phyloP scores from a whole-genome alignment of 2,113 vertebrate genomes.

The Spea bombifrons region DNA sequence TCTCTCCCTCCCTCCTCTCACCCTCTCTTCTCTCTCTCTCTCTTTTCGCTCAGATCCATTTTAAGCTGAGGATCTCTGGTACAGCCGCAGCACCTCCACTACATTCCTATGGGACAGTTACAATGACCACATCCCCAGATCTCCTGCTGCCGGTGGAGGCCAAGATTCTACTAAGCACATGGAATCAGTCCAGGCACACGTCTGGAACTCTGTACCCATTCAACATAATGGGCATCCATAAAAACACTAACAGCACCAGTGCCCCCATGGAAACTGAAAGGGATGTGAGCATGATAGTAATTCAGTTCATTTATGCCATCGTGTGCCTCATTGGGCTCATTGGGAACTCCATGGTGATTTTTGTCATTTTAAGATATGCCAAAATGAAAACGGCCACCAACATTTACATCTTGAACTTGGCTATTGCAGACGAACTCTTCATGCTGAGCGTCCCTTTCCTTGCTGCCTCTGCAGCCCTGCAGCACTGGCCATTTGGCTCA shows the following conservation, averaged over 20 bases:
- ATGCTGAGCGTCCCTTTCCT: constrained; percentile 78
- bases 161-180: constrained; percentile 47
- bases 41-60: constrained; percentile 9
- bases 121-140: constrained; percentile 51
- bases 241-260: constrained; percentile 52
- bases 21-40: constrained; percentile 1
- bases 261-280: accelerated
- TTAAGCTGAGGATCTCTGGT: constrained; percentile 23
- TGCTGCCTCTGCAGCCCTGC: constrained; percentile 70
- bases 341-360: constrained; percentile 78
- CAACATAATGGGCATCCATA: constrained; percentile 22
- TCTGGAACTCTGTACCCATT: constrained; percentile 41
- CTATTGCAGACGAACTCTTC: constrained; percentile 76
- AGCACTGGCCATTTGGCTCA: constrained; percentile 76
- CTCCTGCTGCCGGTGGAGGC: constrained; percentile 33
- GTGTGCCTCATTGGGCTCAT: constrained; percentile 72
- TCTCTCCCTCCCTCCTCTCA: constrained; percentile 29
- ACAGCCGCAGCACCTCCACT: constrained; percentile 9
- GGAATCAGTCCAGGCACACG: constrained; percentile 11
- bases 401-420: constrained; percentile 78
- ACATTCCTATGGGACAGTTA: constrained; percentile 50
- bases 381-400: constrained; percentile 76
- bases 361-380: constrained; percentile 72
- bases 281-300: constrained; percentile 65
- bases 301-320: constrained; percentile 73